Evolutionary conservation across 2,797 vertebrate species (phyloP).

Genomic region (Catharus ustulatus): DNA sequence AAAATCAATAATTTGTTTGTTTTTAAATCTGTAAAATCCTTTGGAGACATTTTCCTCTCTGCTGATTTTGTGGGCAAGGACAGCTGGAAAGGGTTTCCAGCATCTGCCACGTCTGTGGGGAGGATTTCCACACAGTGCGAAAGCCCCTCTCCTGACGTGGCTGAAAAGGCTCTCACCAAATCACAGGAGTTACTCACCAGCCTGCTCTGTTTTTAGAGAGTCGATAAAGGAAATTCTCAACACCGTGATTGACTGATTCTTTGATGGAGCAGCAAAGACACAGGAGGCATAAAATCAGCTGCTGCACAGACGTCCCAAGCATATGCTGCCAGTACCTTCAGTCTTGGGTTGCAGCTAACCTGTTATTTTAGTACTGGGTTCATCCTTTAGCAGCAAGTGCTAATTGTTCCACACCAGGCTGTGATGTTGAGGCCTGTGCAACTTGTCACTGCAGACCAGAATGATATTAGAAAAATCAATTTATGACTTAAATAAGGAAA

Average conservation of each 20-base stretch:
- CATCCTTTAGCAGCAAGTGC: not conserved
- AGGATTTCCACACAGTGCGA: not conserved
- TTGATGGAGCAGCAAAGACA: not conserved
- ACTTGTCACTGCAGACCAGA: not conserved
- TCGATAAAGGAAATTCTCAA: conserved; percentile 18
- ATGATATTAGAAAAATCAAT: not conserved
- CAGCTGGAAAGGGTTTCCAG: not conserved
- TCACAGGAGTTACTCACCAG: not conserved
- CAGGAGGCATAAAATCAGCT: conserved; percentile 34
- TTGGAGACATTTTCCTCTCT: not conserved
- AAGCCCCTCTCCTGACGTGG: not conserved
- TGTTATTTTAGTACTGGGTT: not conserved
- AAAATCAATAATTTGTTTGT: not conserved
- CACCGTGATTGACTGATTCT: not conserved
- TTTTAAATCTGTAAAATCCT: conserved; percentile 7
- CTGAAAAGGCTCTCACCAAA: not conserved
- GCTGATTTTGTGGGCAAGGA: not conserved
- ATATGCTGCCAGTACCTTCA: not conserved
- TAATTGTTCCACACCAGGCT: fast-evolving
- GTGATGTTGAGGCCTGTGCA: not conserved
- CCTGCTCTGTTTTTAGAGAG: not conserved
- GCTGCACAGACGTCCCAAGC: not conserved
- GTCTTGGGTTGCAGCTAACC: not conserved
- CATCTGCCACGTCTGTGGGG: not conserved
- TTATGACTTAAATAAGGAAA: not conserved